Evolutionary conservation across 1,140 invertebrate genomes (phyloP), one percentile per base, ranked within the genome.

Genomic region (Sminthurides bifidus): DNA sequence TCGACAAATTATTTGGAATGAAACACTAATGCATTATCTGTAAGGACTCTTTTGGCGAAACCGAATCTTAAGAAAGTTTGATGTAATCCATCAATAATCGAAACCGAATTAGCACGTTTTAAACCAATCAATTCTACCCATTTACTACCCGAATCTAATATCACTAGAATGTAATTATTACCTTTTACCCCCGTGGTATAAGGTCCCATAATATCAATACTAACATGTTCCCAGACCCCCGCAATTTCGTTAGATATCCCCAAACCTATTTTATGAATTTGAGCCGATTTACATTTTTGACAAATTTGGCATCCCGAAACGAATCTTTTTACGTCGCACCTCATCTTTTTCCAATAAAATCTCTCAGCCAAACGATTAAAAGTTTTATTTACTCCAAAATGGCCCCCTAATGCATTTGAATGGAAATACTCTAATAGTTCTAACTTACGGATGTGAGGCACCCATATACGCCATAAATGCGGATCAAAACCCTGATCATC

Each of bases 291-390:
- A 8, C 41, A 15, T 12, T 43, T 19, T 43, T 46, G 44, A 46
- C 44, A 46, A 26, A 21, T 17, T 14, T 8, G 4, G 23, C 44
- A 46, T 27, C 10, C 14, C 44, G 14, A 26, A 10, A 46, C 17
- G 17, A 24, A 46, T 12, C 19, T 19, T n/a, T 6, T 19, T 2
- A 69, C 56, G 58, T 69, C 66, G 4, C 15, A 31, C 31, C 54
- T 59, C 61, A 67, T 66, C 2, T 56, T 57, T 0, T 66, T 68
- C 66, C 68, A 71, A 45, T 66, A 68, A 54, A 27, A 5, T 24
- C 19, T 5, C 19, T 21, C 5, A 12, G 6, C 24, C 21, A 43
- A 8, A 15, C 26, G 24, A 10, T 3, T 5, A 26, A 23, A 48
- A 14, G 53, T 55, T 21, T 55, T 55, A 14, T 31, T 3, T 21